These are phyloP conservation scores for Perizoma flavofasciatum DNA, from an alignment of 2,888 invertebrate genomes.

Conservation along the genomic window DNA sequence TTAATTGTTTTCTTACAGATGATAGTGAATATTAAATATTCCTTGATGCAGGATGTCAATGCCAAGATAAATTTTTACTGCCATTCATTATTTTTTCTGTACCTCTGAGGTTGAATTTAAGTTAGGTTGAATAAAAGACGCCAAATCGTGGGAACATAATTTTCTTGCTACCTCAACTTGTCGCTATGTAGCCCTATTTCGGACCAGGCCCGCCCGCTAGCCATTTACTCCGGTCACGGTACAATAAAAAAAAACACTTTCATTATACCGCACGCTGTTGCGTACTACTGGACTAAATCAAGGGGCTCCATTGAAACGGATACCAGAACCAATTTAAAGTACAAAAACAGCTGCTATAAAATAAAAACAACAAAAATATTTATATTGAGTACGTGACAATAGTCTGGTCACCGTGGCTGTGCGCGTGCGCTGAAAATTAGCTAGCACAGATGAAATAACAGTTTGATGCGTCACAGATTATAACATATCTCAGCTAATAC, in stretches of 20 bases:
- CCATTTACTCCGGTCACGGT: constrained; percentile 28
- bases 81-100: too few relatives aligned
- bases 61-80: too few relatives aligned
- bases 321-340: constrained; percentile 42
- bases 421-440: constrained; percentile 69
- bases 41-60: too few relatives aligned
- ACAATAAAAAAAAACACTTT: constrained; percentile 40
- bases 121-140: background rate
- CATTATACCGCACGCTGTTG: constrained; percentile 38
- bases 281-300: constrained; percentile 42
- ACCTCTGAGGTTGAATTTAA: too few relatives aligned
- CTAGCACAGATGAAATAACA: constrained; percentile 29
- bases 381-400: constrained; percentile 60
- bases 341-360: constrained; percentile 48
- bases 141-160: constrained; percentile 4
- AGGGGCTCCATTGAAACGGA: constrained; percentile 38
- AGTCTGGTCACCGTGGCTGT: constrained; percentile 59
- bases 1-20: constrained; percentile 28
- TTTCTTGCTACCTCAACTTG: constrained; percentile 6
- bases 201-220: constrained; percentile 27
- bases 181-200: constrained; percentile 22
- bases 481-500: too few relatives aligned
- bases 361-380: constrained; percentile 50
- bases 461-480: constrained; percentile 4
- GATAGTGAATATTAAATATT: constrained; percentile 9